Conservation (phyloP, 2,888 invertebrate genomes). For the Erebia aethiops region DNA sequence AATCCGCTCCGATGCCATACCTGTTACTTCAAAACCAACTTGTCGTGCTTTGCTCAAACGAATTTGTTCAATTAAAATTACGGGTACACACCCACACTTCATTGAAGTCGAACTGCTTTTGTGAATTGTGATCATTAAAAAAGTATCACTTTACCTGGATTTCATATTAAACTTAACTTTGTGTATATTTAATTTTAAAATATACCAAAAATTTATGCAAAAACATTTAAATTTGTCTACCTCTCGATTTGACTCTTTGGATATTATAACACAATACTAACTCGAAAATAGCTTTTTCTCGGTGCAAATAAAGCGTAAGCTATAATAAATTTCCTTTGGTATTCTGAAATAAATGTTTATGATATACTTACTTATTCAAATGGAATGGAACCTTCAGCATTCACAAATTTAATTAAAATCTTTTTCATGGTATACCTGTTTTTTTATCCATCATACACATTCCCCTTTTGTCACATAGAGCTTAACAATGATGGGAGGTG, state of each 20-base stretch:
- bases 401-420: not conserved
- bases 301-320: not conserved
- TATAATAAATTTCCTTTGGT: not conserved
- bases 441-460: not conserved
- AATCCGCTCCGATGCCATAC: constrained; percentile 51
- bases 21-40: constrained; percentile 55
- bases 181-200: no score
- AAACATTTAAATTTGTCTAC: no score
- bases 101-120: constrained; percentile 7
- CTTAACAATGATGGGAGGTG: constrained; percentile 4
- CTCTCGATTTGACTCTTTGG: no score
- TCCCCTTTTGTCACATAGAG: constrained; percentile 2
- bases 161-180: not conserved
- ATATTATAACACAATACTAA: not conserved
- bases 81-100: constrained; percentile 34
- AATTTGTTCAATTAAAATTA: constrained; percentile 60
- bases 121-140: constrained; percentile 15
- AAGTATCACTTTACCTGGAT: not conserved
- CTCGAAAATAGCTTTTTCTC: not conserved
- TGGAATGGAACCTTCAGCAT: not conserved
- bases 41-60: constrained; percentile 54
- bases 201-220: no score
- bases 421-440: not conserved
- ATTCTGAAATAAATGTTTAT: not conserved
- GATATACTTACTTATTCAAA: not conserved